Evolutionary conservation across 2,797 vertebrate genomes (phyloP).

Genomic region (Poeciliopsis paucimaculata): DNA sequence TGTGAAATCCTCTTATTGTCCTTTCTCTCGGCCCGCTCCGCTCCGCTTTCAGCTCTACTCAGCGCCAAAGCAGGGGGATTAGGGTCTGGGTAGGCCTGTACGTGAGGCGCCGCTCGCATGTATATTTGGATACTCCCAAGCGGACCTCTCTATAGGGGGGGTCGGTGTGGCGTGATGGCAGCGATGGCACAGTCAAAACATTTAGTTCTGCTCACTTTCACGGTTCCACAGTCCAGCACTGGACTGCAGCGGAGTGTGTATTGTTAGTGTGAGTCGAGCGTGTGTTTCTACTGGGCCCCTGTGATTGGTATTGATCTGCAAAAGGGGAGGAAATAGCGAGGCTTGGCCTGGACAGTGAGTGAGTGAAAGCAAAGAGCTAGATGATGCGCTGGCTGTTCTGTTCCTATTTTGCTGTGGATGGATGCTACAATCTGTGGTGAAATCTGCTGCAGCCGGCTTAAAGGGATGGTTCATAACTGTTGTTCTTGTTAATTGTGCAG

Average conservation of each 20-base stretch:
- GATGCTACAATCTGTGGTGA: slow-evolving; percentile 8
- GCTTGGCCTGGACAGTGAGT: slow-evolving; percentile 26
- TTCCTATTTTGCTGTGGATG: slow-evolving; percentile 35
- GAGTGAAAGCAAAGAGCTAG: slow-evolving; percentile 17
- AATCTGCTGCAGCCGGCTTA: neutral
- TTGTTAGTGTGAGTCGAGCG: slow-evolving; percentile 65
- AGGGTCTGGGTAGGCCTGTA: neutral
- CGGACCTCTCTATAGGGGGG: slow-evolving; percentile 17
- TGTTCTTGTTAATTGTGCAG: no score
- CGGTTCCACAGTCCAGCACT: slow-evolving; percentile 22
- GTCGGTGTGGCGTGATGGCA: slow-evolving; percentile 1
- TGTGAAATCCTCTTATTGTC: slow-evolving; percentile 70
- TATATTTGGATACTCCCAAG: slow-evolving; percentile 22
- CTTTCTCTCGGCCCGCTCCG: slow-evolving; percentile 12
- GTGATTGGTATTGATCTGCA: slow-evolving; percentile 76
- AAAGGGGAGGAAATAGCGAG: slow-evolving; percentile 52
- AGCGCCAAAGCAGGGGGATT: slow-evolving; percentile 37
- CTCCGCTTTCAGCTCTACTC: slow-evolving; percentile 30
- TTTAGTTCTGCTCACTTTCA: slow-evolving; percentile 33
- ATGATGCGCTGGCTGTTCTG: neutral
- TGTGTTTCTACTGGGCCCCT: slow-evolving; percentile 54
- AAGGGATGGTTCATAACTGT: neutral
- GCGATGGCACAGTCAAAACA: slow-evolving; percentile 11
- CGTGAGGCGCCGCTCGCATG: neutral
- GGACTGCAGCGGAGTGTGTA: slow-evolving; percentile 36